These are phyloP conservation scores for Papilio machaon DNA, from an alignment of 1,140 invertebrate genomes.

Conservation along the genomic window DNA sequence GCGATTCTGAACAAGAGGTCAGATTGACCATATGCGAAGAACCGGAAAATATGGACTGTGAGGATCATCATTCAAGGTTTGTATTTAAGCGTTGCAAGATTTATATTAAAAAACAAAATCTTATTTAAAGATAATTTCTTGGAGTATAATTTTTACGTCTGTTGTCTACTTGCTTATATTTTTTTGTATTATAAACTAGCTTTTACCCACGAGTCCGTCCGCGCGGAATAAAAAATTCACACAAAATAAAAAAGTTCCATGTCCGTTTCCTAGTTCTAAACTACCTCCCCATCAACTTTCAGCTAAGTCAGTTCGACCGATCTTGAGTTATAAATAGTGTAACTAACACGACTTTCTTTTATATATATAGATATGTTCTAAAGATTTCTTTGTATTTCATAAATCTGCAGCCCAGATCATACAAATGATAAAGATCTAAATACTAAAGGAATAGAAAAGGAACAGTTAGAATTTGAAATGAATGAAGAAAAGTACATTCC, in stretches of 20 bases:
- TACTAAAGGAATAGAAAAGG: not conserved
- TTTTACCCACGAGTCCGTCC: too few species aligned
- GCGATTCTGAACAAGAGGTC: conserved; percentile 26
- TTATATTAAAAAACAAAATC: not conserved
- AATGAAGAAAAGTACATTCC: not conserved
- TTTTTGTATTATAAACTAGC: too few species aligned
- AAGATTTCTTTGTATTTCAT: not conserved
- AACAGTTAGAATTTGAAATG: not conserved
- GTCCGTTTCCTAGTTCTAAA: too few species aligned
- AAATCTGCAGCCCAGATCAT: not conserved
- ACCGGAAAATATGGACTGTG: conserved; percentile 46
- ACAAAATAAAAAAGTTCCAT: too few species aligned
- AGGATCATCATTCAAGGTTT: conserved; percentile 42
- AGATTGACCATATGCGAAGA: conserved; percentile 37
- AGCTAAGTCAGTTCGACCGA: too few species aligned
- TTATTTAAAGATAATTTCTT: not conserved
- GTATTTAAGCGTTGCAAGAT: not conserved
- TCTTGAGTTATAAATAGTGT: too few species aligned
- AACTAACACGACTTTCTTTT: too few species aligned
- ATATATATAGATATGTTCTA: not conserved
- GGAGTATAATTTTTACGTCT: too few species aligned
- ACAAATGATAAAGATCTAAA: not conserved
- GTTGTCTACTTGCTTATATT: too few species aligned
- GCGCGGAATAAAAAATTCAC: too few species aligned
- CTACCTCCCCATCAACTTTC: too few species aligned